Percentiles rank a stretch among this genome's conserved stretches.
phyloP scores from a whole-genome alignment of 1,140 invertebrate species.

The Gyrodactylus bullatarudis region DNA sequence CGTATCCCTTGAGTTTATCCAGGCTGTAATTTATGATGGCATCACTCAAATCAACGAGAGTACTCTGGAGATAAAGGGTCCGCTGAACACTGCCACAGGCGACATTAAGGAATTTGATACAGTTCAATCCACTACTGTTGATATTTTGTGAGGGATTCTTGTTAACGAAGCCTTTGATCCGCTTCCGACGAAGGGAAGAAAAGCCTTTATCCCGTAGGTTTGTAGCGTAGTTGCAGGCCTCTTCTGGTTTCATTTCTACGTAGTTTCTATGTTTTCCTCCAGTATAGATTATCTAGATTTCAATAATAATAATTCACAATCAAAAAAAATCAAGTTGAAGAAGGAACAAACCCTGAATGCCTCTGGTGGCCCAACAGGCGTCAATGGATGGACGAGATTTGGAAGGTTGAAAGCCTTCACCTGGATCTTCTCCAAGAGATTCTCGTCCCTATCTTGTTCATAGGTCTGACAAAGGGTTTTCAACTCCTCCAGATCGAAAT shows the following conservation, averaged over 20 bases:
- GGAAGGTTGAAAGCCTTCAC: not conserved
- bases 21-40: not conserved
- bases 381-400: not conserved
- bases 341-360: not conserved
- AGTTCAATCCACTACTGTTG: not conserved
- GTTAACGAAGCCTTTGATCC: not conserved
- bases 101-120: not conserved
- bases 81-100: not conserved
- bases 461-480: not conserved
- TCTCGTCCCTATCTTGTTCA: not conserved
- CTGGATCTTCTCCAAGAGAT: not conserved
- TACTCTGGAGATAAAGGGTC: not conserved
- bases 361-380: not conserved
- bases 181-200: not conserved
- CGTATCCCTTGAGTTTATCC: not conserved
- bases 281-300: not conserved
- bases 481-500: not conserved
- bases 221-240: not conserved
- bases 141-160: not conserved
- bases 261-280: not conserved
- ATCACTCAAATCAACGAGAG: not conserved
- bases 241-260: not conserved
- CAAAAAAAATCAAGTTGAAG: not conserved
- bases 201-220: not conserved
- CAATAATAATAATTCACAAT: not conserved